Base-by-base conservation (phyloP, 2,888 invertebrate species). In the Himalopsyche kuldschensis region DNA sequence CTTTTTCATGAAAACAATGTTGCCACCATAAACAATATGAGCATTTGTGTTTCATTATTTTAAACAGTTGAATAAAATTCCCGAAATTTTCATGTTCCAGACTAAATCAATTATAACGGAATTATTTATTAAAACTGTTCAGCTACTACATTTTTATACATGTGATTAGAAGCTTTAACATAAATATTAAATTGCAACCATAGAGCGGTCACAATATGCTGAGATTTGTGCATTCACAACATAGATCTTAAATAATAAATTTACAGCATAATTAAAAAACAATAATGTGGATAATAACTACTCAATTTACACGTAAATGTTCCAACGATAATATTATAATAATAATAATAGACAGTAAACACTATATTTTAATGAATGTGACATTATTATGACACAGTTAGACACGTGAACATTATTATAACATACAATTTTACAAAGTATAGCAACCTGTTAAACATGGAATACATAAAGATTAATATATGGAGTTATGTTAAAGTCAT, bases 291-390 rank as follows among this genome's bases (percentile, higher is more conserved):
- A 55, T 75, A n/a, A n/a, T 79, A 83, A 55, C 79, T 83, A 83
- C 76, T 55, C 63, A 83, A 80, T 83, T n/a, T 76, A 83, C 82
- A 83, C 76, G 30, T 83, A 83, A 76, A 80, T 80, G 79, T 76
- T 80, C 55, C 80, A 80, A 79, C 48, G 79, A 82, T 75, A 82
- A 75, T 79, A 47, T 75, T 78, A n/a, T 20, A 47, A 79, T 78
- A 78, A n/a, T 82, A n/a, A 55, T 48, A 69, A 31, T 32, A 75
- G 30, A 80, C 80, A 80, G 75, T 46, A 41, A 35, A 78, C 32
- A 55, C 55, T 20, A 48, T 20, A 78, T 24, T 17, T 41, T 78
- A 78, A 27, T 46, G 32, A 78, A 75, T 80, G 75, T 75, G 46
- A 75, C 80, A 75, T 46, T 30, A 80, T 46, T 31, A 75, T 41